These are phyloP conservation scores for Mimumesa dahlbomi DNA, from an alignment of 2,888 invertebrate species.

Conservation along the genomic window DNA sequence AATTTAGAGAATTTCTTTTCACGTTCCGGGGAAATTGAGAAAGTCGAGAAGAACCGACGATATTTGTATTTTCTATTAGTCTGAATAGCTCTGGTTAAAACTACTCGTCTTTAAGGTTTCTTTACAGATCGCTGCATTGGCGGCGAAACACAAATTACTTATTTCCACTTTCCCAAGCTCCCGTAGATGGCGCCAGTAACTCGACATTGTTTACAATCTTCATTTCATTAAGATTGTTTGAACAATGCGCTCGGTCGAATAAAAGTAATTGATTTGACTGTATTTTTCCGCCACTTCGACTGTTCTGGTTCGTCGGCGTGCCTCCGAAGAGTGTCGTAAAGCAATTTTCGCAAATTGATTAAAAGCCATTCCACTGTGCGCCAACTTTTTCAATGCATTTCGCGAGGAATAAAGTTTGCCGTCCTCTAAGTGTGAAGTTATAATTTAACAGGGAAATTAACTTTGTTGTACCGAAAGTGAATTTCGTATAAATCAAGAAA, in stretches of 20 bases:
- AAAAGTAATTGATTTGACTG: background rate
- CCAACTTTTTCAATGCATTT: background rate
- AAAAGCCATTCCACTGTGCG: background rate
- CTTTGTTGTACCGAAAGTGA: too few species aligned
- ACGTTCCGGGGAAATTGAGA: too few species aligned
- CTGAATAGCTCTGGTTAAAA: background rate
- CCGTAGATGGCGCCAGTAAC: slow-evolving; percentile 41
- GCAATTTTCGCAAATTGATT: background rate
- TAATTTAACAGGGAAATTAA: background rate
- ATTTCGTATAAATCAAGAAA: too few species aligned
- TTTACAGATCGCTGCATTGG: slow-evolving; percentile 35
- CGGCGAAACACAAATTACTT: slow-evolving; percentile 12
- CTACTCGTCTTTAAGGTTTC: background rate
- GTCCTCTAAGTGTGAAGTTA: background rate
- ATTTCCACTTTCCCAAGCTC: slow-evolving; percentile 1
- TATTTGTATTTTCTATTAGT: too few species aligned
- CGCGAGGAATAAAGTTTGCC: background rate
- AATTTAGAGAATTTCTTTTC: too few species aligned
- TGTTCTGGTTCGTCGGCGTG: background rate
- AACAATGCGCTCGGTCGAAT: background rate
- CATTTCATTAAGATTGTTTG: too few species aligned
- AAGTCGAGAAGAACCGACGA: too few species aligned
- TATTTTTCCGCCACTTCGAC: background rate
- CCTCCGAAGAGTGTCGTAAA: background rate
- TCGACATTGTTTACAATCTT: too few species aligned